Evolutionary conservation across 2,113 vertebrate genomes (phyloP), one percentile per base, ranked within the genome.

Genomic region (Cryptomyrus ogoouensis): DNA sequence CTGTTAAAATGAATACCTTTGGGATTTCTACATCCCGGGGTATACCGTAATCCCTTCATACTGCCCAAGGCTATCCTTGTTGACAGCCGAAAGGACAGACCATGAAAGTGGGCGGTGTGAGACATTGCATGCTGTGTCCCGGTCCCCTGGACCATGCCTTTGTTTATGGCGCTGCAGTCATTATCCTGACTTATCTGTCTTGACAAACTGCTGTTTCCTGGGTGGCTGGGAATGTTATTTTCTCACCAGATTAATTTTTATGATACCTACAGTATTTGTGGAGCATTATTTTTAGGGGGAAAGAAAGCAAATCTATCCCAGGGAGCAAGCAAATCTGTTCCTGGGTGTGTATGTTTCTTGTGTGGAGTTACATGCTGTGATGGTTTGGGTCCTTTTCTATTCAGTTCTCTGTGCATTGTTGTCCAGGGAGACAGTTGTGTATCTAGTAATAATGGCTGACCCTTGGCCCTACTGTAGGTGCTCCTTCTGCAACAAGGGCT

Each of bases 401-500:
- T 27, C 58, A 66, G 1, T 62, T n/a, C 56, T 2, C 24, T 62
- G 56, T 27, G 8, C n/a, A 3, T 4, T 66, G n/a, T 66, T 31
- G 62, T 66, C n/a, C 62, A 10, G 62, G 10, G n/a, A 66, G 62
- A 66, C 8, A 27, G 8, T 27, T n/a, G n/a, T 70, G 27, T 66
- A 66, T 27, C 13, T 66, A 9, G n/a, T 70, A 31, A 70, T 70
- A 70, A 70, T 31, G 62, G 9, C 35, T 42, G 1, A 80, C 13
- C 39, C 5, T 31, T 35, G 53, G 52, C 77, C 58, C n/a, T 3
- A 89, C 89, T 89, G 88, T 89, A 99, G 98, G 90, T 99, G 98
- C 92, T 96, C 80, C 49, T 97, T 98, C 92, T 99, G 98, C 94
- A 96, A 94, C 93, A 99, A 99, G 90, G 97, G 97, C 89, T 99